phyloP scores from a whole-genome alignment of 2,888 invertebrate genomes.

The Clepsis dumicolana region DNA sequence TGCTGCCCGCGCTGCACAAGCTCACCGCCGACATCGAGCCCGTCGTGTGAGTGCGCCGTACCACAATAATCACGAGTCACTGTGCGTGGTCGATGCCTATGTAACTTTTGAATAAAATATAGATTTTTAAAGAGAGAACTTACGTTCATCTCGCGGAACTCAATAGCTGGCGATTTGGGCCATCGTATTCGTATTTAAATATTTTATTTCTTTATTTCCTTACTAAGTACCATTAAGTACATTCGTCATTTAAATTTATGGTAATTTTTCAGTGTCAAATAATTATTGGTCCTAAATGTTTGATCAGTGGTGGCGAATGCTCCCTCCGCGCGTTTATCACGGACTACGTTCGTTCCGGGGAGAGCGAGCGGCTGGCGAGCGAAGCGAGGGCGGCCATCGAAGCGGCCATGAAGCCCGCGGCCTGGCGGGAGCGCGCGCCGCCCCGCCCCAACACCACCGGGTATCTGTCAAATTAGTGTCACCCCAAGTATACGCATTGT shows the following conservation, averaged over 20 bases:
- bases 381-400: constrained; percentile 71
- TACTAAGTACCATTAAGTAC: too few species aligned
- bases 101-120: too few species aligned
- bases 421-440: constrained; percentile 91
- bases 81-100: too few species aligned
- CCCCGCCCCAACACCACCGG: constrained; percentile 59
- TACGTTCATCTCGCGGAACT: too few species aligned
- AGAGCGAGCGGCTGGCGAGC: constrained; percentile 88
- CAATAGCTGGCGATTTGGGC: too few species aligned
- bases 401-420: constrained; percentile 86
- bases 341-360: constrained; percentile 95
- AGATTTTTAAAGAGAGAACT: too few species aligned
- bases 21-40: constrained; percentile 95
- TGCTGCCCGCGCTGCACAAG: constrained; percentile 93
- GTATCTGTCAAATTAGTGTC: background rate
- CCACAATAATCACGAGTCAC: too few species aligned
- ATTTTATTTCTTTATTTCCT: too few species aligned
- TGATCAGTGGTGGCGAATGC: constrained; percentile 81
- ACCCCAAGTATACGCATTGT: too few species aligned
- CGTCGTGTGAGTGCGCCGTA: constrained; percentile 77
- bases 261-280: background rate
- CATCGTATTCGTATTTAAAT: too few species aligned
- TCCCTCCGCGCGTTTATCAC: constrained; percentile 94
- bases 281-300: background rate
- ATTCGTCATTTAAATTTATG: too few species aligned